Evolutionary conservation across 2,113 vertebrate genomes (phyloP).

Genomic region (Puffinus mauretanicus): DNA sequence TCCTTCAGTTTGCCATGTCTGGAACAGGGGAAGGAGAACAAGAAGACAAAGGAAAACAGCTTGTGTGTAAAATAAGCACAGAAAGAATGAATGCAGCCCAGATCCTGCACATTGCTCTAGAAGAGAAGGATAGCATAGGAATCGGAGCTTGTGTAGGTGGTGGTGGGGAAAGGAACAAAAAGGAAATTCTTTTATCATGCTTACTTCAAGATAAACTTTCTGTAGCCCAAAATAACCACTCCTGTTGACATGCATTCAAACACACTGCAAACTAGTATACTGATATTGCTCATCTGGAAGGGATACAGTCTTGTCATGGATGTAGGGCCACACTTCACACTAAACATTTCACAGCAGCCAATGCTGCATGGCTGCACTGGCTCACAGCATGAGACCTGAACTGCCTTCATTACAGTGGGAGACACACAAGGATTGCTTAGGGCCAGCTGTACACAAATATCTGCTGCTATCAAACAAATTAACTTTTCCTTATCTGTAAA

Average conservation of each 20-base stretch:
- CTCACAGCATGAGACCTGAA: background rate
- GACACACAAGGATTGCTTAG: background rate
- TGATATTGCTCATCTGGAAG: background rate
- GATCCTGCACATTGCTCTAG: background rate
- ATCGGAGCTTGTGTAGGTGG: background rate
- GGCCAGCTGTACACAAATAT: background rate
- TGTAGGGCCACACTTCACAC: background rate
- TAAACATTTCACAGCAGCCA: background rate
- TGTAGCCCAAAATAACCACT: background rate
- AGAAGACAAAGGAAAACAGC: conserved; percentile 12
- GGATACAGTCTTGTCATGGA: background rate
- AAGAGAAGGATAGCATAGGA: background rate
- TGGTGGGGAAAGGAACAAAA: background rate
- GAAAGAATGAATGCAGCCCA: background rate
- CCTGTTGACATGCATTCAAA: background rate
- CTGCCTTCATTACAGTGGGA: background rate
- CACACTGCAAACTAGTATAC: background rate
- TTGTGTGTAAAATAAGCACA: background rate
- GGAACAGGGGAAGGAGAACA: background rate
- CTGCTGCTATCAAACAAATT: background rate
- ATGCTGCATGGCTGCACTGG: background rate
- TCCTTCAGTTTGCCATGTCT: background rate
- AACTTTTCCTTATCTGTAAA: background rate
- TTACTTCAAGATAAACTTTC: background rate
- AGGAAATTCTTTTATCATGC: background rate